Conservation (phyloP, 1,140 invertebrate genomes). For the Brachionus angularis region DNA sequence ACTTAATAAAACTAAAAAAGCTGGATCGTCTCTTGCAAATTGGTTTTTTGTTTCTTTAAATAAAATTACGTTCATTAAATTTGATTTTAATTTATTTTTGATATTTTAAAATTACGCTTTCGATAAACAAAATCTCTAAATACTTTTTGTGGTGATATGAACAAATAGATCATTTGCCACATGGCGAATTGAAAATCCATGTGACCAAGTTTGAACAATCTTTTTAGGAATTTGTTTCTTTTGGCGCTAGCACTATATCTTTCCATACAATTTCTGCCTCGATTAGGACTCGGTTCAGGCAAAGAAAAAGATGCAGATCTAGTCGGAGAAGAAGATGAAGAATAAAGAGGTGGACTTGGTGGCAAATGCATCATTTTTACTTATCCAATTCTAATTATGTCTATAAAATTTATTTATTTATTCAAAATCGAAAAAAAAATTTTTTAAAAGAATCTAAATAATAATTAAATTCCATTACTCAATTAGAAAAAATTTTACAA, state of each 20-base stretch:
- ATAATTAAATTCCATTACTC: too few relatives aligned
- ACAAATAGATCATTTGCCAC: slow-evolving; percentile 97
- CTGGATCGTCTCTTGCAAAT: slow-evolving; percentile 97
- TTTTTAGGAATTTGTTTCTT: slow-evolving; percentile 82
- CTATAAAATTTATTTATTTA: too few relatives aligned
- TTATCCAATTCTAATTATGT: background rate
- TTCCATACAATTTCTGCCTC: slow-evolving; percentile 31
- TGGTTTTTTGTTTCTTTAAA: slow-evolving; percentile 91
- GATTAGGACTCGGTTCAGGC: slow-evolving; percentile 14
- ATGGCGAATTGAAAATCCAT: slow-evolving; percentile 99
- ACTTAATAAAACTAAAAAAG: slow-evolving; percentile 86
- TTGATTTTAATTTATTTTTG: too few relatives aligned
- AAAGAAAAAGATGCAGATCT: slow-evolving; percentile 23
- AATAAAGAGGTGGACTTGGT: background rate
- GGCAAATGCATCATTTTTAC: slow-evolving; percentile 32
- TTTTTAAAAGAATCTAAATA: too few relatives aligned
- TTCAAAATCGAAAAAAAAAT: too few relatives aligned
- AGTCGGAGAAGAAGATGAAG: background rate
- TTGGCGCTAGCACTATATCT: slow-evolving; percentile 70
- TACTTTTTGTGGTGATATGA: slow-evolving; percentile 91
- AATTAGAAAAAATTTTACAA: too few relatives aligned
- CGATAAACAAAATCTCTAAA: slow-evolving; percentile 96
- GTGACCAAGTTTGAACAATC: slow-evolving; percentile 86
- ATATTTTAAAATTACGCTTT: slow-evolving; percentile 86
- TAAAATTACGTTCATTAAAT: slow-evolving; percentile 3